Evolutionary conservation across 1,140 invertebrate species (phyloP), one percentile per base, ranked within the genome.

Genomic region (Drosophila obscura): DNA sequence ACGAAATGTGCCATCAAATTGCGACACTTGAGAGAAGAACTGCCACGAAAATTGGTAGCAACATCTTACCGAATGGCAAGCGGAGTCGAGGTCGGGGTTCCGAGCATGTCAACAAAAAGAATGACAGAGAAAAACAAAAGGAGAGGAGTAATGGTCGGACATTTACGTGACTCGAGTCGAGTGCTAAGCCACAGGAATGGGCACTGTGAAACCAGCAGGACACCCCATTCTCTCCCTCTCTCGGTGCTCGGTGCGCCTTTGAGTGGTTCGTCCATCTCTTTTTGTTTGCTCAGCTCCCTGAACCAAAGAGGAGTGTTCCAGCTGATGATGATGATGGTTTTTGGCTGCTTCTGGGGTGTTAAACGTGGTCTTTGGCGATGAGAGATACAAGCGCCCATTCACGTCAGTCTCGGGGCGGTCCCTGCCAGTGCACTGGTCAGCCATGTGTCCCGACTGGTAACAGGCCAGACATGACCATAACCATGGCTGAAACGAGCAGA

Each of bases 161-260:
- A 77, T 66, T 66, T 75, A 85, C 82, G 82, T 88, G 82, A 87
- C 82, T 78, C 46, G 58, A 69, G 45, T 81, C 48, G 53, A 82
- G 78, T 78, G 82, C 65, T 58, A 87, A 85, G 68, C 82, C 78
- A 51, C 74, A 68, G 74, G 59, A 76, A 55, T 45, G 50, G 55
- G 43, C 53, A 26, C 19, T 31, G 48, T 31, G 39, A 53, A 16
- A 39, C 43, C 80, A 60, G 68, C 53, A 83, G 75, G 75, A 79
- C 28, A 31, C 22, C 22, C n/a, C 43, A 24, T 13, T 43, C 66
- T 39, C 46, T 55, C 31, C 1, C 35, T 4, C 22, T 24, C 11
- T 13, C 43, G 9, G 31, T 39, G n/a, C 51, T 51, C 41, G 9
- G 31, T 39, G n/a, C 51, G 48, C 41, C 55, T 43, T 56, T 57